These are phyloP conservation scores for Oopsacas minuta DNA, from an alignment of 37 sponge, comb jelly and placozoan genomes.

Conservation along the genomic window DNA sequence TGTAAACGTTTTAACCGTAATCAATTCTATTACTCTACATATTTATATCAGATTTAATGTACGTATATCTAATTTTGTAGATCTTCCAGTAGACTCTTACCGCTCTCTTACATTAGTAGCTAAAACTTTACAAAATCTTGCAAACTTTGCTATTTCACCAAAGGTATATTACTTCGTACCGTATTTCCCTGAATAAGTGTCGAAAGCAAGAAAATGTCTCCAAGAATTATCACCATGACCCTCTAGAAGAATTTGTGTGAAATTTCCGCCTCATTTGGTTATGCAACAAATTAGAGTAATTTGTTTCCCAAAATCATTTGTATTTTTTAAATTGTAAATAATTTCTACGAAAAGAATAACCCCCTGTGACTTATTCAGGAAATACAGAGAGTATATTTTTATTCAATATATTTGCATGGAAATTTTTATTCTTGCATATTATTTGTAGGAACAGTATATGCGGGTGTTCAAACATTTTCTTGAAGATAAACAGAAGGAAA, in stretches of 20 bases:
- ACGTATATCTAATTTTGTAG: neutral
- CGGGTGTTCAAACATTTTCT: neutral
- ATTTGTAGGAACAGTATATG: neutral
- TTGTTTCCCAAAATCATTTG: too few species aligned
- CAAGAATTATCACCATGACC: too few species aligned
- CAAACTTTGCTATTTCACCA: neutral
- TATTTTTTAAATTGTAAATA: too few species aligned
- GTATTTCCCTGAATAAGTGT: too few species aligned
- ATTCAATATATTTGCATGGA: neutral
- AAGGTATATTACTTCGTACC: neutral
- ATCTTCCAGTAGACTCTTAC: neutral
- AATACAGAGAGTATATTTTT: neutral
- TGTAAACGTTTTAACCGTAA: too few species aligned
- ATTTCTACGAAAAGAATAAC: too few species aligned
- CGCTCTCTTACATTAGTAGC: neutral
- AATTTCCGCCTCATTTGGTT: too few species aligned
- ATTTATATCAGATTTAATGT: neutral
- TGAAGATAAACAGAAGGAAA: conserved; percentile 13
- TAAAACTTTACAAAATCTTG: neutral
- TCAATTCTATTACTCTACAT: neutral
- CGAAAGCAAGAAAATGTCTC: too few species aligned
- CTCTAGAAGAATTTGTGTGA: too few species aligned
- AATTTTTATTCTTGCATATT: neutral
- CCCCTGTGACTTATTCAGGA: too few species aligned
- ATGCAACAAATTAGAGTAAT: too few species aligned